phyloP scores from a whole-genome alignment of 2,113 vertebrate genomes.

The Myiozetetes cayanensis region DNA sequence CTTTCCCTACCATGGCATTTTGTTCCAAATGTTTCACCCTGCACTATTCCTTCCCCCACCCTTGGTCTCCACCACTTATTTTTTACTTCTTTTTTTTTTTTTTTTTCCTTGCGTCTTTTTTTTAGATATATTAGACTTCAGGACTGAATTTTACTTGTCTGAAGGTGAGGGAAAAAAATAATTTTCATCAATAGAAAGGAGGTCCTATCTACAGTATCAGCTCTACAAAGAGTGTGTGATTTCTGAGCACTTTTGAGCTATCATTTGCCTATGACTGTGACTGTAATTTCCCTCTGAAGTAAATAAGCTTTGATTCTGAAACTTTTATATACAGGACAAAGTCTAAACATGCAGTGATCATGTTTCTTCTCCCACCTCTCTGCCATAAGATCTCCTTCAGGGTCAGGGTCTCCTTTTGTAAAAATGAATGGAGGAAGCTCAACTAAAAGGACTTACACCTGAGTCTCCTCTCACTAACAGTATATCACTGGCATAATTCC shows the following conservation, averaged over 20 bases:
- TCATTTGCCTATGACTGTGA: not conserved
- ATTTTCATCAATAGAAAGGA: not conserved
- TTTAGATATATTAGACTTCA: not conserved
- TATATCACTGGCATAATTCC: constrained; percentile 9
- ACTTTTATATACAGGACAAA: not conserved
- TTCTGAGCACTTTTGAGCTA: not conserved
- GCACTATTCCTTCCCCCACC: not conserved
- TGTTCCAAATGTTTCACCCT: not conserved
- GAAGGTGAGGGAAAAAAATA: not conserved
- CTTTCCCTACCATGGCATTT: constrained; percentile 37
- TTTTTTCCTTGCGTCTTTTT: not conserved
- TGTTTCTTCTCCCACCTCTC: not conserved
- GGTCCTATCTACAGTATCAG: not conserved
- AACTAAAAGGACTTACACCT: not conserved
- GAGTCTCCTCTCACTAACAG: constrained; percentile 7
- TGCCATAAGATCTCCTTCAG: not conserved
- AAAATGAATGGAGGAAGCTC: not conserved
- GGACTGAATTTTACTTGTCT: not conserved
- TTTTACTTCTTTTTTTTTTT: not conserved
- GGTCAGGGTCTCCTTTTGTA: not conserved
- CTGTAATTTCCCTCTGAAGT: not conserved
- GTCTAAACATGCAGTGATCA: accelerated
- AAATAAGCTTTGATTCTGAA: not conserved
- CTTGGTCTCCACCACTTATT: not conserved
- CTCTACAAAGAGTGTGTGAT: not conserved